Base-by-base conservation (phyloP, 2,797 vertebrate genomes). In the Pagetopsis macropterus region DNA sequence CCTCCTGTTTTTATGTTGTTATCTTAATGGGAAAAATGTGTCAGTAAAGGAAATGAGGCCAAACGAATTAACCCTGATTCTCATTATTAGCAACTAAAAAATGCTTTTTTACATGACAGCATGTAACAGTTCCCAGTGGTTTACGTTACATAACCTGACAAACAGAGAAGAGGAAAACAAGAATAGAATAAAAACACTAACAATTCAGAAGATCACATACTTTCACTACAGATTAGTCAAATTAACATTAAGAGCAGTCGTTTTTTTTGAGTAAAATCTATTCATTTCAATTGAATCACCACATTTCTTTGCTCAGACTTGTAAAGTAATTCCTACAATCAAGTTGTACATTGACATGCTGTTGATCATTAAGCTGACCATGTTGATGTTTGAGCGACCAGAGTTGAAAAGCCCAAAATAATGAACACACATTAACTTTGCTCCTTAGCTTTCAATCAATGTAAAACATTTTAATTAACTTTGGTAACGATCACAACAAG, bases 11-110 rank as follows among this genome's bases (percentile, higher is more conserved):
- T 73, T 51, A 56, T 62, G 64, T 77, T 78, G 74, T 78, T 78
- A 62, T 78, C 61, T 44, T 71, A 69, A 75, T 17, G 14, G 68
- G 78, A 70, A 61, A 50, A 81, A 79, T 64, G 14, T 81, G 49
- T 71, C 77, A 69, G 63, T 40, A 56, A 63, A 79, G 65, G 70
- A 87, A 88, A 87, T 51, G 77, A 78, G 84, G 86, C 50, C 67
- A 85, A 86, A 89, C 67, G 55, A 81, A 88, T 91, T 73, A 82
- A 83, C 75, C 77, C 65, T 27, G 51, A 62, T 78, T 83, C 40
- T 72, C 45, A 77, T 73, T 65, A 50, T 70, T 68, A 66, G 58
- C 50, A 63, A 31, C 44, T 78, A 63, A 21, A 21, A 15, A 0
- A 33, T 81, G 85, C 81, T 69, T 64, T 46, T 69, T 48, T 57